Evolutionary conservation across 2,888 invertebrate species (phyloP), one percentile per base, ranked within the genome.

Genomic region (Drosophila mettleri): DNA sequence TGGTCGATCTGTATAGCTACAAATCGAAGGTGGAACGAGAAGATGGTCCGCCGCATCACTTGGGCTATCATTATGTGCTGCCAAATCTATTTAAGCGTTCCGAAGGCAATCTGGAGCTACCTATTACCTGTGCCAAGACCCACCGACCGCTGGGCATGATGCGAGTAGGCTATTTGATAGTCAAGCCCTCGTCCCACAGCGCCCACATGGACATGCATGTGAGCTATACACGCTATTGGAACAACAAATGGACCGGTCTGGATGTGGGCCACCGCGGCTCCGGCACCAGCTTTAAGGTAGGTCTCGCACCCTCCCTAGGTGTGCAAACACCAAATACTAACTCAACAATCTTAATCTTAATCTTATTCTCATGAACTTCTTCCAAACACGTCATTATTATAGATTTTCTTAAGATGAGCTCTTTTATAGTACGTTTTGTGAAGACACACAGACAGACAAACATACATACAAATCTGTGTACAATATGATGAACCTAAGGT

Each of bases 201-300:
- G 71, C 91, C 93, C 74, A 94, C 31, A 96, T 97, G 93, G 95
- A 95, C 89, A 95, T 98, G 94, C 94, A 95, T 87, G 94, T 95
- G 14, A 96, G 97, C 5, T 98, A 95, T 90, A 94, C 96, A 3
- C 95, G 96, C 70, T 95, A 97, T 91, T 98, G 98, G 98, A 96
- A 96, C 88, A 95, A 95, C 51, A 94, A 95, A 43, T 96, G 97
- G 95, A 95, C 94, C 20, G 97, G 98, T 0, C 92, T 99, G 60
- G 98, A 99, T 93, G 98, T 99, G 49, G 99, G 99, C 0, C 99
- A 99, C 91, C 94, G 99, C 55, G 99, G 99, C 12, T 95, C 97
- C 43, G 99, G 99, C 46, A 97, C 96, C 60, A 98, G 98, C 71
- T 98, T 97, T 90, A 96, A 96, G 72, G 76, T 76, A 18, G 0